phyloP scores from a whole-genome alignment of 2,888 invertebrate species.

The Sesia apiformis region DNA sequence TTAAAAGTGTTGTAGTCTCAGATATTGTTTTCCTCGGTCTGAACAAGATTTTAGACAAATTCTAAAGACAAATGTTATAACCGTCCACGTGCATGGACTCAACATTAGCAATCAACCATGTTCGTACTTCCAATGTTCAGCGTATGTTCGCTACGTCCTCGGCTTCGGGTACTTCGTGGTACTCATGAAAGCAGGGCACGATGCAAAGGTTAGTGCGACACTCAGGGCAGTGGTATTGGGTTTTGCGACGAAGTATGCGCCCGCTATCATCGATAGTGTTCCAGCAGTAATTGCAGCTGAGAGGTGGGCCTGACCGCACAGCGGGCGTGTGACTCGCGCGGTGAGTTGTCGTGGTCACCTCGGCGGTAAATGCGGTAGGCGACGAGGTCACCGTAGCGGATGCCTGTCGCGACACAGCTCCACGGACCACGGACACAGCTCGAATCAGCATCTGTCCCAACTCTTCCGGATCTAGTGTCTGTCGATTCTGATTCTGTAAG shows the following conservation, averaged over 20 bases:
- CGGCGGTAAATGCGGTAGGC: slow-evolving; percentile 13
- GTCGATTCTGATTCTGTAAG: slow-evolving; percentile 24
- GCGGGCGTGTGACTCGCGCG: slow-evolving; percentile 89
- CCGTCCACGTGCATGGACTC: too few species aligned
- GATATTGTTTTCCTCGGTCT: too few species aligned
- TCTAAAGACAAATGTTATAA: too few species aligned
- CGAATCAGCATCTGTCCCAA: slow-evolving; percentile 32
- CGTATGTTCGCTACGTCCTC: not conserved
- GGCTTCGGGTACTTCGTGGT: slow-evolving; percentile 77
- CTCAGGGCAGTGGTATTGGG: slow-evolving; percentile 92
- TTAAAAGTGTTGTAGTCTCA: too few species aligned
- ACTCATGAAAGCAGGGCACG: slow-evolving; percentile 91
- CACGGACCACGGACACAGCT: slow-evolving; percentile 9
- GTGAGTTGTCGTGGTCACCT: slow-evolving; percentile 14
- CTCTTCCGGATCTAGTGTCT: slow-evolving; percentile 22
- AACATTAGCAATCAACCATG: too few species aligned
- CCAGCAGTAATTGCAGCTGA: slow-evolving; percentile 94
- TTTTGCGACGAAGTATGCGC: slow-evolving; percentile 87
- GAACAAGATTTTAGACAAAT: too few species aligned
- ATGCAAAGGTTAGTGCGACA: slow-evolving; percentile 92
- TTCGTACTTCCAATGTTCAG: too few species aligned
- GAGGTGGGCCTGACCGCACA: slow-evolving; percentile 86
- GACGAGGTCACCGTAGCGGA: slow-evolving; percentile 14
- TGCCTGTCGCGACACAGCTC: slow-evolving; percentile 26
- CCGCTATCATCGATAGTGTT: slow-evolving; percentile 90